These are phyloP conservation scores for Carduelis carduelis DNA, from an alignment of 2,797 vertebrate species.

Conservation along the genomic window DNA sequence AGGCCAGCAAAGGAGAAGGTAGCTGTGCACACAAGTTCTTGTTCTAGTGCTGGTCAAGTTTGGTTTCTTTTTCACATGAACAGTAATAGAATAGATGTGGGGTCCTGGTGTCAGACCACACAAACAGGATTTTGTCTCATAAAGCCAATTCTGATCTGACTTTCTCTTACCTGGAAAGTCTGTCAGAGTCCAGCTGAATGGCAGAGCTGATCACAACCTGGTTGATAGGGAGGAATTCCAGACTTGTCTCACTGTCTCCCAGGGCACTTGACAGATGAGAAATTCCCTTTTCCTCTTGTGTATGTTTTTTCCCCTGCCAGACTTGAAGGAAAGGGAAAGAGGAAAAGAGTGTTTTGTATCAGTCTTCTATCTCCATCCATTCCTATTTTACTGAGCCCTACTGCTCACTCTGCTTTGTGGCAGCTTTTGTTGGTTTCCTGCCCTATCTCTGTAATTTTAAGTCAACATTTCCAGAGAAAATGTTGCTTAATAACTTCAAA, in stretches of 20 bases:
- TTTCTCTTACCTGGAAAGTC: not conserved
- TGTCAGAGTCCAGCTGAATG: not conserved
- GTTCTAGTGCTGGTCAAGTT: not conserved
- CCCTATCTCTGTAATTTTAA: not conserved
- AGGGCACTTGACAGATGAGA: not conserved
- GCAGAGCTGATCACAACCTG: not conserved
- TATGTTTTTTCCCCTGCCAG: not conserved
- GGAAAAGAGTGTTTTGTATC: not conserved
- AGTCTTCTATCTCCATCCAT: not conserved
- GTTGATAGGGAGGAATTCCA: not conserved
- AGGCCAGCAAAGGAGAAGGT: not conserved
- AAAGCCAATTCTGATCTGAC: not conserved
- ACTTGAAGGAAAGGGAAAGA: not conserved
- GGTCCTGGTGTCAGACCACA: not conserved
- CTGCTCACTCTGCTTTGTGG: not conserved
- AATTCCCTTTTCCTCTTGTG: not conserved
- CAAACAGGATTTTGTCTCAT: not conserved
- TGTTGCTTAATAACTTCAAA: conserved; percentile 12
- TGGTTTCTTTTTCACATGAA: not conserved
- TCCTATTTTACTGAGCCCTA: not conserved
- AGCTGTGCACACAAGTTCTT: rapidly evolving
- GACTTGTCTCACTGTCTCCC: not conserved
- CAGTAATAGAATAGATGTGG: not conserved
- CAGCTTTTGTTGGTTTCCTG: conserved; percentile 20
- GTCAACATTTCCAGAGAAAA: conserved; percentile 39